phyloP scores from a whole-genome alignment of 2,797 vertebrate genomes.

The Australoheros facetus region DNA sequence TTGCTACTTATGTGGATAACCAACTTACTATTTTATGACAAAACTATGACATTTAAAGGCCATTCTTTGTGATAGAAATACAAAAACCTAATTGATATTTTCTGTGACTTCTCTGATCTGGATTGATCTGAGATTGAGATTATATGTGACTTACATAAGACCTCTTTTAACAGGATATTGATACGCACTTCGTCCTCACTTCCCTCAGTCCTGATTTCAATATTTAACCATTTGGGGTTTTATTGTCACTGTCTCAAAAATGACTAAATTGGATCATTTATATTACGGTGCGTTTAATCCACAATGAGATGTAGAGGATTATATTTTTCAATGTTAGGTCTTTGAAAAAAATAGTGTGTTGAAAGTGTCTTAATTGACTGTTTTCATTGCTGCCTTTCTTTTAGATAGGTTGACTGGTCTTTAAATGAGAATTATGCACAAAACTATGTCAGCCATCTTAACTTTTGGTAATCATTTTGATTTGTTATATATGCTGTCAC shows the following conservation, averaged over 20 bases:
- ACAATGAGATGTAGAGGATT: conserved; percentile 9
- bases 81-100: neutral
- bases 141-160: neutral
- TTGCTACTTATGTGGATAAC: conserved; percentile 20
- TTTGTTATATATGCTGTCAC: conserved; percentile 69
- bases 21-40: conserved; percentile 16
- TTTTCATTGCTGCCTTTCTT: conserved; percentile 55
- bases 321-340: neutral
- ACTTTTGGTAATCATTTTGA: conserved; percentile 11
- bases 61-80: neutral
- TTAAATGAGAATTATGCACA: conserved; percentile 45
- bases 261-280: neutral
- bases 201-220: neutral
- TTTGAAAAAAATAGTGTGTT: conserved; percentile 16
- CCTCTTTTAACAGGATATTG: neutral
- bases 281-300: conserved; percentile 13
- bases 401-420: conserved; percentile 19
- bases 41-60: conserved; percentile 17
- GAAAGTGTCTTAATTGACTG: conserved; percentile 10
- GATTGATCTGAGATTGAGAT: neutral
- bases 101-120: neutral
- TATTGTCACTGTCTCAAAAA: neutral
- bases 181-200: neutral
- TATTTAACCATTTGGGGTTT: neutral
- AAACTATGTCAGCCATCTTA: conserved; percentile 38